These are phyloP conservation scores for Cossypha caffra DNA, from an alignment of 2,797 vertebrate genomes.

Conservation along the genomic window DNA sequence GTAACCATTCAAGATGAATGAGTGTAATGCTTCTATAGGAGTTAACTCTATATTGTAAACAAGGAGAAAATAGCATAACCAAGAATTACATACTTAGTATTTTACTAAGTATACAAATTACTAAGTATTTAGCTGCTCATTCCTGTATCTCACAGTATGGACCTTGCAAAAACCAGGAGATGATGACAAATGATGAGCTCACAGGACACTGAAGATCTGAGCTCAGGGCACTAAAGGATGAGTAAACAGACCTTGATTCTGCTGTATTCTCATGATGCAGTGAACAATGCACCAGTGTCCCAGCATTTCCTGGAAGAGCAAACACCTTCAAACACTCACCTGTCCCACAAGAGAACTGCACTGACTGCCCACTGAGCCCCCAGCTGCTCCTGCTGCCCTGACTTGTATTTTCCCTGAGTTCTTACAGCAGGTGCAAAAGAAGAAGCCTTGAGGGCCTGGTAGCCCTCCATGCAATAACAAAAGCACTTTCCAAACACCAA, in stretches of 20 bases:
- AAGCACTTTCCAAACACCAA: background rate
- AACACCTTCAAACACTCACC: background rate
- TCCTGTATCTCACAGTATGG: background rate
- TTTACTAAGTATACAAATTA: background rate
- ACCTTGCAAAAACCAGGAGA: background rate
- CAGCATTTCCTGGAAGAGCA: background rate
- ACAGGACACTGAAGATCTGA: background rate
- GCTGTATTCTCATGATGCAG: background rate
- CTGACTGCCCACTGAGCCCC: background rate
- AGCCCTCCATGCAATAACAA: background rate
- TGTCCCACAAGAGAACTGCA: background rate
- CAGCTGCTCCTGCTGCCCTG: background rate
- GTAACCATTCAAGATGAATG: background rate
- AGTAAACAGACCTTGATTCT: background rate
- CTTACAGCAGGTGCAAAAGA: background rate
- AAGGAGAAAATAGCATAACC: background rate
- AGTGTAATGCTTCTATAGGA: background rate
- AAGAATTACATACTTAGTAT: background rate
- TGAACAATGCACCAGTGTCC: rapidly evolving
- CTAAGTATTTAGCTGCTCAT: background rate
- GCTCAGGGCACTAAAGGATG: background rate
- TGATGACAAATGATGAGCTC: background rate
- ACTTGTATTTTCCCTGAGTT: background rate
- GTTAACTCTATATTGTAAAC: background rate
- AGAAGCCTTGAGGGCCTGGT: background rate